Evolutionary conservation across 2,113 vertebrate genomes (phyloP), one percentile per base, ranked within the genome.

Genomic region (Myrmecobius fasciatus): DNA sequence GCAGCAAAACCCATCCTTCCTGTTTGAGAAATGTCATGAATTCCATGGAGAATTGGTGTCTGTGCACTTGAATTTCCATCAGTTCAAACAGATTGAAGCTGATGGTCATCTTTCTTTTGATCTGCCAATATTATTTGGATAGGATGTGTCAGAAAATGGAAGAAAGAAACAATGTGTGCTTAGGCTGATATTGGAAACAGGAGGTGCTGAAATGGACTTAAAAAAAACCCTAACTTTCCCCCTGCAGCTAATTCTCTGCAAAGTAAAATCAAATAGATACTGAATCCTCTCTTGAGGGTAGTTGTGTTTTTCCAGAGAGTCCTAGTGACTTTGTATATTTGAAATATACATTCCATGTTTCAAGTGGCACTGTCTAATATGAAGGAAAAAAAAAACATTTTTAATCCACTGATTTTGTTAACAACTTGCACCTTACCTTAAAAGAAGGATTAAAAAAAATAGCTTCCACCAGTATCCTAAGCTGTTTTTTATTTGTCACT

Each of bases 341-440:
- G 52, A 2, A 53, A 49, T 3, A 2, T 36, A 75, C 0, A 28
- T 25, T 83, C 10, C 90, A 52, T 43, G n/a, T 92, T 94, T 94
- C 91, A 94, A 95, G 52, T 53, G 43, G 90, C 47, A 52, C 46
- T 90, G 92, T 91, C 91, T 31, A 94, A 89, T 52, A 89, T 54
- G 51, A 52, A 94, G 36, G 25, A 28, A 43, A n/a, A 67, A 75
- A n/a, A 43, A 75, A 25, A 92, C 17, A 51, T 95, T 56, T 90
- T 91, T 90, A 90, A 95, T 51, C 49, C 91, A 92, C 53, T 96
- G 95, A 97, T 93, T 95, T 93, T 97, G 97, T 93, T 94, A 96
- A 96, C 95, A 96, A 94, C 94, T 89, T 92, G 92, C 94, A 97
- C 93, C 92, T 95, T 96, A 95, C 94, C 96, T 97, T 94, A 97